Conservation (phyloP, 2,797 vertebrate species). For the Tapirus indicus region DNA sequence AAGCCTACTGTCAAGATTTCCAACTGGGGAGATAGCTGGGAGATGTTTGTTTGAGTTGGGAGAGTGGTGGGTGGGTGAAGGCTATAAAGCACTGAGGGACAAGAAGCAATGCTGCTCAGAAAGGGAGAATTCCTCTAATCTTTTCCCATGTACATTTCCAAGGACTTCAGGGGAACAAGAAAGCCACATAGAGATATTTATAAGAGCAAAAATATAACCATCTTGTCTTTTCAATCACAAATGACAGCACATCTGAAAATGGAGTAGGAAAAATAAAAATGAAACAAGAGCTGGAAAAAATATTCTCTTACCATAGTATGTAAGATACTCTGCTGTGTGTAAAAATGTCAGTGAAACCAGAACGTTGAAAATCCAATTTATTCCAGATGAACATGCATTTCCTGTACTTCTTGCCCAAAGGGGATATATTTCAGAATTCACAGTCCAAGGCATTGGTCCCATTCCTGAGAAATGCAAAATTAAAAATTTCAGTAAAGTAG, state of each 20-base stretch:
- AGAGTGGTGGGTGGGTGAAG: not conserved
- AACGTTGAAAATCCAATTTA: slow-evolving; percentile 99
- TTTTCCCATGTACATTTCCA: not conserved
- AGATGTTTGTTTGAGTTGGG: not conserved
- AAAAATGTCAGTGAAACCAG: slow-evolving; percentile 97
- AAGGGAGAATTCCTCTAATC: not conserved
- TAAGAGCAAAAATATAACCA: slow-evolving; percentile 18
- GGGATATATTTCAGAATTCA: slow-evolving; percentile 99
- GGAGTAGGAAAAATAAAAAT: not conserved
- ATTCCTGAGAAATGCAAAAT: slow-evolving; percentile 91
- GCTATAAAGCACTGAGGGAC: not conserved
- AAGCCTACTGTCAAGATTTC: not conserved
- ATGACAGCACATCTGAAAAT: not conserved
- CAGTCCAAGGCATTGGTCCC: slow-evolving; percentile 99
- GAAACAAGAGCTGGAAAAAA: not conserved
- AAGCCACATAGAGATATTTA: not conserved
- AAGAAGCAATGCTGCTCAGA: not conserved
- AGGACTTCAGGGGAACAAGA: not conserved
- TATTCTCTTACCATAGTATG: slow-evolving; percentile 94
- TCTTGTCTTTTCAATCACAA: not conserved
- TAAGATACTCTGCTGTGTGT: slow-evolving; percentile 96
- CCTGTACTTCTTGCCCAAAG: slow-evolving; percentile 99
- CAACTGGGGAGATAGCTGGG: not conserved
- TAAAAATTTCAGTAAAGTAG: slow-evolving; percentile 48
- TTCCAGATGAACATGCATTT: slow-evolving; percentile 96